These are phyloP conservation scores for Lycaena phlaeas DNA, from an alignment of 2,888 invertebrate species.

Conservation along the genomic window DNA sequence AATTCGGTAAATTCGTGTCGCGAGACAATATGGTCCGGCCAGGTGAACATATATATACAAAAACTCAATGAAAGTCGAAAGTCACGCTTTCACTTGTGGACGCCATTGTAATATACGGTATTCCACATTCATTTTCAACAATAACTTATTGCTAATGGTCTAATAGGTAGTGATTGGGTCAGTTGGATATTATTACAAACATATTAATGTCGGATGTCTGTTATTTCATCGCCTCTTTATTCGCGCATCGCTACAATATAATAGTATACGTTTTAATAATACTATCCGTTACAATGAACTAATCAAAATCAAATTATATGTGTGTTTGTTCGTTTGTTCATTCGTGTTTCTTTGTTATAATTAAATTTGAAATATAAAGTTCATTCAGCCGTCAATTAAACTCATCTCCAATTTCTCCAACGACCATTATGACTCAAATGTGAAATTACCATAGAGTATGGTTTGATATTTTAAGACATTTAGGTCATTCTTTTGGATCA, in stretches of 20 bases:
- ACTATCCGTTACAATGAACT: slow-evolving; percentile 11
- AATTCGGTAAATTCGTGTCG: slow-evolving; percentile 39
- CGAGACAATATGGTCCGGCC: slow-evolving; percentile 63
- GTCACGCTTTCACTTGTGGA: slow-evolving; percentile 68
- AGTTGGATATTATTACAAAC: slow-evolving; percentile 23
- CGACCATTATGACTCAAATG: slow-evolving; percentile 2
- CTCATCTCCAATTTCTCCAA: slow-evolving; percentile 1
- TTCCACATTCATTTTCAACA: slow-evolving; percentile 44
- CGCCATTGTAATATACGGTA: slow-evolving; percentile 46
- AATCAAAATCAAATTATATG: slow-evolving; percentile 10
- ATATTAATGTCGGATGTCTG: slow-evolving; percentile 22
- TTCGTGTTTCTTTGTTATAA: not conserved
- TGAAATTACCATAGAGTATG: not conserved
- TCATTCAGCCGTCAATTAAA: slow-evolving; percentile 1
- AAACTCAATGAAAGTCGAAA: slow-evolving; percentile 71
- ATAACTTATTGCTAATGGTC: slow-evolving; percentile 32
- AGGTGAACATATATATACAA: slow-evolving; percentile 61
- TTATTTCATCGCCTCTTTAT: slow-evolving; percentile 23
- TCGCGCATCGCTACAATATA: slow-evolving; percentile 17
- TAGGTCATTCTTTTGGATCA: not conserved
- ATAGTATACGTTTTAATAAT: slow-evolving; percentile 11
- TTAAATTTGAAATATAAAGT: not conserved
- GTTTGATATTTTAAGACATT: not conserved
- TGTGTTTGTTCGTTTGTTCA: slow-evolving; percentile 9
- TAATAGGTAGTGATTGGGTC: slow-evolving; percentile 31